Percentiles rank a stretch among this genome's conserved stretches.
phyloP scores from a whole-genome alignment of 2,888 invertebrate species.

The Xanthostigma xanthostigma region DNA sequence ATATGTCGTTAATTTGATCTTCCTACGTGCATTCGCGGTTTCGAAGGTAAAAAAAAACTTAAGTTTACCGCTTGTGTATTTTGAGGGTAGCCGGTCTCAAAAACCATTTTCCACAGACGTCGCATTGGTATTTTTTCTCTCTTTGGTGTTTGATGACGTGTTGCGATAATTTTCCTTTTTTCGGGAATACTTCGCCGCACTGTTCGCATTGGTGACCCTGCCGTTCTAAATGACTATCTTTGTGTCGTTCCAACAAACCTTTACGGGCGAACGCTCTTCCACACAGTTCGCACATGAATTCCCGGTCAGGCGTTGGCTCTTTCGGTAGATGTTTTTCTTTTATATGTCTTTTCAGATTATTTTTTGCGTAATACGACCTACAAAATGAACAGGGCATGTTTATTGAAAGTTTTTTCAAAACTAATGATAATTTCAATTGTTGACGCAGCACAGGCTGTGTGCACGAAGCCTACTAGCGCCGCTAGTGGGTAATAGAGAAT shows the following conservation, averaged over 20 bases:
- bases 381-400: too few species aligned
- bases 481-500: too few species aligned
- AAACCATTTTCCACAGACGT: conserved; percentile 4
- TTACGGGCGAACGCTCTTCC: background rate
- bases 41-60: too few species aligned
- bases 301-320: background rate
- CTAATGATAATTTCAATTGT: too few species aligned
- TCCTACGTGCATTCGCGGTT: too few species aligned
- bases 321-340: conserved; percentile 3
- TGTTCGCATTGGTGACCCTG: conserved; percentile 6
- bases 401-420: too few species aligned
- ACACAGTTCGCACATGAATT: conserved; percentile 3
- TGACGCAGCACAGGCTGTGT: too few species aligned
- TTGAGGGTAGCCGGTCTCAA: conserved; percentile 1
- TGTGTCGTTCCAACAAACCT: conserved; percentile 6
- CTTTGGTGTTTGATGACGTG: conserved; percentile 17
- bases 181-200: conserved; percentile 6
- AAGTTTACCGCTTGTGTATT: background rate
- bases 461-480: too few species aligned
- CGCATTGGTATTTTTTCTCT: conserved; percentile 21
- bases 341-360: conserved; percentile 1
- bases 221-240: conserved; percentile 7
- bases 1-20: too few species aligned
- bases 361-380: conserved; percentile 2
- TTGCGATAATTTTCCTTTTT: conserved; percentile 3